phyloP scores from a whole-genome alignment of 2,797 vertebrate genomes.

The Glossophaga mutica region DNA sequence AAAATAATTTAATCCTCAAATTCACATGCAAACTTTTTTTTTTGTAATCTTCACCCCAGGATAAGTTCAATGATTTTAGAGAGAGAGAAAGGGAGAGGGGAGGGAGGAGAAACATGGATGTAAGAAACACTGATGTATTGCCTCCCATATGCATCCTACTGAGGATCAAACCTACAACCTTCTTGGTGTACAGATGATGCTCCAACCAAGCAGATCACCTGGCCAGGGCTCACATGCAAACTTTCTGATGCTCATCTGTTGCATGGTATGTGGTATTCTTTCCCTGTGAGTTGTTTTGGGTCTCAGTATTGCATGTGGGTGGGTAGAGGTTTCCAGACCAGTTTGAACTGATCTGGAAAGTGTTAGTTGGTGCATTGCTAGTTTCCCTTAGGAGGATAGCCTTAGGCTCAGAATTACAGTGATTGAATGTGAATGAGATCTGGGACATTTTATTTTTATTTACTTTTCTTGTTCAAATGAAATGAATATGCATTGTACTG shows the following conservation, averaged over 20 bases:
- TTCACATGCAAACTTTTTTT: neutral
- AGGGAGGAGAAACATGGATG: neutral
- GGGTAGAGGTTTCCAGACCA: neutral
- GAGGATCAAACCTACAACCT: neutral
- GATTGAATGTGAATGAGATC: constrained; percentile 47
- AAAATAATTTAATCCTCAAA: neutral
- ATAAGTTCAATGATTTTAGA: neutral
- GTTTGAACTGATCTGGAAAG: constrained; percentile 1
- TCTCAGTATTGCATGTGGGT: neutral
- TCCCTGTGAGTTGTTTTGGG: neutral
- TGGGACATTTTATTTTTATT: constrained; percentile 71
- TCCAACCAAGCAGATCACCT: neutral
- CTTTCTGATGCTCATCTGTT: neutral
- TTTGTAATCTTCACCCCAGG: neutral
- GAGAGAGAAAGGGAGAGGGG: neutral
- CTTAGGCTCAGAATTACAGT: constrained; percentile 20
- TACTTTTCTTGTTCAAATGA: constrained; percentile 72
- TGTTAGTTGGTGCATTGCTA: neutral
- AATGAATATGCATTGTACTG: constrained; percentile 70
- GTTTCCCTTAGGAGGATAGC: constrained; percentile 1
- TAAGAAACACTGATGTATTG: neutral
- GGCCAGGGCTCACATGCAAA: neutral
- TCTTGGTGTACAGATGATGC: neutral
- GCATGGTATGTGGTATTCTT: neutral
- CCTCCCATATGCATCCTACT: neutral